Base-by-base conservation (phyloP, 1,140 invertebrate species). In the Drosophila kanapiae region DNA sequence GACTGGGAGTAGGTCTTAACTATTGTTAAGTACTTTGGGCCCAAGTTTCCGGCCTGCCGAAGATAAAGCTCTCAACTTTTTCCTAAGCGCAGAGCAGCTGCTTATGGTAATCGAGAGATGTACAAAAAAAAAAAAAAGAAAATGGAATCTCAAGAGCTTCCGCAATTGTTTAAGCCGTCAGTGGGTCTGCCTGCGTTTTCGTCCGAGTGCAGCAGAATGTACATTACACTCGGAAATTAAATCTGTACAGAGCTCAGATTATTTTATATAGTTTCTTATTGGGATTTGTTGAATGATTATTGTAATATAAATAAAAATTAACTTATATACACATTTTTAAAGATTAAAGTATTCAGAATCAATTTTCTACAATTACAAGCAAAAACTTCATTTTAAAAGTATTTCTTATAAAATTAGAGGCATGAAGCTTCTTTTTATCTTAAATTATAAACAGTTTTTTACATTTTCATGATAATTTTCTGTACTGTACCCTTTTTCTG, bases 11-110 rank as follows among this genome's bases (percentile, higher is more conserved):
- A 59, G 51, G 57, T 63, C 80, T 78, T 69, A 78, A 78, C 84
- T 88, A 80, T 83, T 80, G 84, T 80, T 80, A 68, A 83, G 77
- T 68, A 83, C 76, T 87, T 82, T 67, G 51, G 35, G 38, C 59
- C 58, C 61, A 83, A 85, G 57, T 83, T 80, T 87, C 16, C 31
- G 16, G 70, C 67, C 79, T 49, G 51, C 47, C 68, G 57, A 77
- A 83, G 83, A 83, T 83, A 88, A 87, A 80, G 80, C 72, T 70
- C 69, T 78, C 54, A 88, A 71, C 60, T 78, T 78, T 61, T 80
- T 35, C 7, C 47, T 64, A 61, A 56, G 51, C 49, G 4, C 53
- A 7, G 49, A 43, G 43, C 58, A 70, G 76, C 63, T 78, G 76
- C 53, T 76, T 78, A 74, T 75, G 74, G 42, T 57, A 75, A 64